Evolutionary conservation across 2,797 vertebrate genomes (phyloP).

Genomic region (Saguinus oedipus): DNA sequence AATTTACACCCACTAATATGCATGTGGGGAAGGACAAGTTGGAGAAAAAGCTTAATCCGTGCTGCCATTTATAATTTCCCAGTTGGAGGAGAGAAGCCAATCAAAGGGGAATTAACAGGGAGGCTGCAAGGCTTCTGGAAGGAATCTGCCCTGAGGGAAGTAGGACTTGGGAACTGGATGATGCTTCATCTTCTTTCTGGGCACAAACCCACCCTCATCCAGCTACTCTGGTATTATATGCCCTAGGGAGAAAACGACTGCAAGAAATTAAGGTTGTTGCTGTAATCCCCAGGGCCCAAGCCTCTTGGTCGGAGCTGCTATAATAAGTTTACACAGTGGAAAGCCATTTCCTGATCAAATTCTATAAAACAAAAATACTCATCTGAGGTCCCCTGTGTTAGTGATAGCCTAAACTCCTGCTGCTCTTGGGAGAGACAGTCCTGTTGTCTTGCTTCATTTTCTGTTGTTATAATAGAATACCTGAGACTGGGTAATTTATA

Average conservation of each 20-base stretch:
- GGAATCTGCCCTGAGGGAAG: neutral
- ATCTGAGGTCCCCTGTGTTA: neutral
- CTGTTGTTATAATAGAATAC: neutral
- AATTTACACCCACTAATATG: neutral
- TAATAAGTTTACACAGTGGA: neutral
- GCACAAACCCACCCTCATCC: rapidly evolving
- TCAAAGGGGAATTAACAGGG: neutral
- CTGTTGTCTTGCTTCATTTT: neutral
- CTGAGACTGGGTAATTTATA: neutral
- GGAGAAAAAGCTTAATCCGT: neutral
- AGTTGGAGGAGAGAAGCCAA: neutral
- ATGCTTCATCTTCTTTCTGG: neutral
- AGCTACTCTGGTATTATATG: too few relatives aligned
- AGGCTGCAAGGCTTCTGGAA: neutral
- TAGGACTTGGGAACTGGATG: neutral
- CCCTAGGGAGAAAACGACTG: neutral
- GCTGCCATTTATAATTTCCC: neutral
- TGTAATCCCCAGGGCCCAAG: neutral
- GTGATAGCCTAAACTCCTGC: too few relatives aligned
- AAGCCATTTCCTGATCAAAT: neutral
- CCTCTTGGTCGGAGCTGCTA: neutral
- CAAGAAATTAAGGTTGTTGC: neutral
- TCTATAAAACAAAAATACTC: neutral
- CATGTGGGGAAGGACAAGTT: neutral
- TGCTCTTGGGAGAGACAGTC: neutral